Base-by-base conservation (phyloP, 2,113 vertebrate genomes). In the Poeciliopsis turrubarensis region DNA sequence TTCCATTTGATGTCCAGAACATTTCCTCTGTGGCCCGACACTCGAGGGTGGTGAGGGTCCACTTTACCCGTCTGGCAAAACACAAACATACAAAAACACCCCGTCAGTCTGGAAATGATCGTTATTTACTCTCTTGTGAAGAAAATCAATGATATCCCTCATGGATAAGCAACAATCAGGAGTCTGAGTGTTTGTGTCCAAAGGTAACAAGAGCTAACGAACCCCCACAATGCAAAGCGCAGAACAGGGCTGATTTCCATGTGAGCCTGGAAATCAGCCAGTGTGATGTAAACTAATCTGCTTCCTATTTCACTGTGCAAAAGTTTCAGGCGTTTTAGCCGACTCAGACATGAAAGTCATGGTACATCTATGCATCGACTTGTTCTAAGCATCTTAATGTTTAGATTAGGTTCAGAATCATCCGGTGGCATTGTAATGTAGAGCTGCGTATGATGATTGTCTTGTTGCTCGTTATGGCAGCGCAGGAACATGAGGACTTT, bases 1-100 rank as follows among this genome's bases (percentile, higher is more conserved):
- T 96, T 98, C 97, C 97, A 98, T 81, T 98, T 98, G 92, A 98
- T 89, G 71, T 98, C 97, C 73, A 98, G 81, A 77, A 98, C 95
- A 5, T 94, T 96, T 25, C 96, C 96, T 92, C 84, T 95, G 92
- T 98, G 97, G 19, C 97, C 97, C 4, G 95, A 96, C 37, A 98
- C 87, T 79, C 91, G 95, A 30, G 97, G 96, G 70, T 97, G 95
- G 86, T 95, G 95, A 9, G 97, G 96, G 69, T 97, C 96, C 1
- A 98, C 94, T 75, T 98, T 98, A 82, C 97, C 97, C 0, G 96
- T 97, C 97, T 98, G 91, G 66, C 4, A 51, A 10, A 89, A 78
- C 89, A 3, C 15, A 31, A 3, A 3, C 15, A 31, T 5, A 75
- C 1, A 31, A 31, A 0, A 61, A 1, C 15, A 31, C 11, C 8